Conservation (phyloP, 1,140 invertebrate species). For the Pachyrhynchus sulphureomaculatus region DNA sequence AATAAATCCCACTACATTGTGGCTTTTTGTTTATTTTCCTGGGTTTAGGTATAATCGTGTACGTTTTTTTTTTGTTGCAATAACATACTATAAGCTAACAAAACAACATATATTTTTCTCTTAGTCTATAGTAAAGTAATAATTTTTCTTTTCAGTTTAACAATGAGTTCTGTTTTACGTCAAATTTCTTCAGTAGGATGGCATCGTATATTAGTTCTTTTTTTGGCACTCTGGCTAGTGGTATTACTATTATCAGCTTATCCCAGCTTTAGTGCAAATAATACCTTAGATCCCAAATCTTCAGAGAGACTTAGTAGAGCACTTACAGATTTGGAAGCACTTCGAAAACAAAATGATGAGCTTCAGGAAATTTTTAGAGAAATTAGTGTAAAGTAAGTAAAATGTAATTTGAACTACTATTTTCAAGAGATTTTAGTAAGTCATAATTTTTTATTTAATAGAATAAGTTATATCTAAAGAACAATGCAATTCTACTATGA, state of each 20-base stretch:
- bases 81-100: no score
- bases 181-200: conserved; percentile 40
- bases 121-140: background rate
- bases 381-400: conserved; percentile 46
- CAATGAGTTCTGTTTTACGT: conserved; percentile 15
- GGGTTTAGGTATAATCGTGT: no score
- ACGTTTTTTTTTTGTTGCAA: no score
- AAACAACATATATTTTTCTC: background rate
- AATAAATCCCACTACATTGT: no score
- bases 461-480: no score
- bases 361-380: conserved; percentile 48
- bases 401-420: no score
- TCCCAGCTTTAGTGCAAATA: conserved; percentile 45
- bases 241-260: conserved; percentile 45
- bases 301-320: conserved; percentile 44
- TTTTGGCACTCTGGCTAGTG: conserved; percentile 48
- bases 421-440: no score
- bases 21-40: background rate
- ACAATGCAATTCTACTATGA: no score
- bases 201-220: conserved; percentile 46
- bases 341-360: conserved; percentile 48
- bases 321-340: conserved; percentile 45
- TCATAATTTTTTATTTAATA: no score
- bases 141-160: background rate
- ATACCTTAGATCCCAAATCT: conserved; percentile 40